Base-by-base conservation (phyloP, 2,888 invertebrate genomes). In the Eremobia ochroleuca region DNA sequence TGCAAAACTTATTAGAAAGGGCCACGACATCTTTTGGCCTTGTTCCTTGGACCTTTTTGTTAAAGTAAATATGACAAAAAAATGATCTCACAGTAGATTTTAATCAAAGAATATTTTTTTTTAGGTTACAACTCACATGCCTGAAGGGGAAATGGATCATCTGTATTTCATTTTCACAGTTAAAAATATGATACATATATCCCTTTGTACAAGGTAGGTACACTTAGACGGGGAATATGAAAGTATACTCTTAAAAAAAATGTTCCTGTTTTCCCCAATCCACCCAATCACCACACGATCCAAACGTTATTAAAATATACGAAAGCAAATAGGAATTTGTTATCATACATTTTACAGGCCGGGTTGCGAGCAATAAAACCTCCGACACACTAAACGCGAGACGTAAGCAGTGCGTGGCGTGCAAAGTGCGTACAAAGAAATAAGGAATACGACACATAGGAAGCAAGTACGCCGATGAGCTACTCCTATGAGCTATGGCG, bases 241-340 rank as follows among this genome's bases (percentile, higher is more conserved):
- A 25, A 8, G 25, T 25, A 31, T 4, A 55, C 6, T 13, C n/a
- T n/a, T 18, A 5, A 1, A 21, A 43, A 52, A 55, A 13, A 11
- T n/a, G 21, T 40, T n/a, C 4, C 4, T 34, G 21, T 43, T 2
- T n/a, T 31, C 25, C 4, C 21, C 18, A 28, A 13, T 25, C 46
- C 3, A 21, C 13, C 25, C 15, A 76, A 75, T 21, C 40, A 62
- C 4, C 40, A 64, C 18, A 66, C 49, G 46, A 34, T 67, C 5
- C 28, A 49, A 67, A 59, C 15, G 28, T 31, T 49, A 75, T 75
- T 61, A 52, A 59, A 78, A 68, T 59, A 28, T 67, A 34, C 28
- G 28, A 52, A 68, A 46, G 61, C 72, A 46, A 77, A 79, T 31
- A 37, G 25, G 66, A 58, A 71, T 69, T 59, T 34, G 9, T 18